Base-by-base conservation (phyloP, 2,113 vertebrate genomes). In the Empidonax alnorum region DNA sequence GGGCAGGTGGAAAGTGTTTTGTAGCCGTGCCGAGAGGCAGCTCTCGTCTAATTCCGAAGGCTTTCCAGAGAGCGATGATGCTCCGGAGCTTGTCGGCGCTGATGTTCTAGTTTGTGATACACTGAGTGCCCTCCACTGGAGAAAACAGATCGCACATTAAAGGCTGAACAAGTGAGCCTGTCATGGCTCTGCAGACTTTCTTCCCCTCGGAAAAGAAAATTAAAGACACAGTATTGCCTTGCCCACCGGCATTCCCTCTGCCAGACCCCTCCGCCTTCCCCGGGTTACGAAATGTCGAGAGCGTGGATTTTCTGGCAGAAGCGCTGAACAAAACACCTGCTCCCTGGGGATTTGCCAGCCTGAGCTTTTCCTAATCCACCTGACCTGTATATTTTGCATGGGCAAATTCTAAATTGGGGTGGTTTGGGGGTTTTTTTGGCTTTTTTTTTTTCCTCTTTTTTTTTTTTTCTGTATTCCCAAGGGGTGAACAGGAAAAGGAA, bases 41-140 rank as follows among this genome's bases (percentile, higher is more conserved):
- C 97, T 97, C 97, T 89, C 77, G 97, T 97, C 97, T 98, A 96
- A 97, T 97, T 97, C 97, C 63, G 96, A 96, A 97, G 94, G 94
- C 94, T 98, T 98, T 96, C 97, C 98, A 96, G 97, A 98, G 97
- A 96, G 97, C 76, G 98, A 96, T 97, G 98, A 97, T 97, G 97
- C 98, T 98, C 82, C 82, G 97, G 97, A 97, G 98, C 98, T 97
- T 76, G 96, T 66, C 69, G 97, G 97, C 96, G 98, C 97, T 97
- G 96, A 96, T 97, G 98, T 83, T 98, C 94, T 89, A 96, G 98
- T 98, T 98, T 97, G 97, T 93, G 98, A 97, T 98, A 95, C 98
- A 93, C 98, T 91, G 98, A 98, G 98, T 98, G 98, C 98, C 98
- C 98, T 98, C 98, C 98, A 97, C 98, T 98, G 98, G 98, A 98